Conservation (phyloP, 1,140 invertebrate genomes). For the Pantala flavescens region DNA sequence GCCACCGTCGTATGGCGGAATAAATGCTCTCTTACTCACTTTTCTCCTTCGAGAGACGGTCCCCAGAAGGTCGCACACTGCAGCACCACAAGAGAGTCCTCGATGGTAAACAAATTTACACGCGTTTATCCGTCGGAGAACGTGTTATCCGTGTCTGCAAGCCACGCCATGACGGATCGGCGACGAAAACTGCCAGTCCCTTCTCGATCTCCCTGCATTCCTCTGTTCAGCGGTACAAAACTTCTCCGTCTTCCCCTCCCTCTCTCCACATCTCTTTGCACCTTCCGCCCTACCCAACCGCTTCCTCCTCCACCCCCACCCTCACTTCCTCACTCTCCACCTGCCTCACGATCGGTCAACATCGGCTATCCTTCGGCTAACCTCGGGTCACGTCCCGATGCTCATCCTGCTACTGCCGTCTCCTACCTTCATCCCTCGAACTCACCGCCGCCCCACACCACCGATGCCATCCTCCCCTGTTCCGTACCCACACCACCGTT, state of each 20-base stretch:
- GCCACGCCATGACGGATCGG: neutral
- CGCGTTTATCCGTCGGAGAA: no score
- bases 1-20: no score
- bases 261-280: neutral
- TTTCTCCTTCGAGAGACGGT: no score
- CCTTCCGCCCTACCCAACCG: neutral
- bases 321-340: neutral
- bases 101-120: no score
- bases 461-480: neutral
- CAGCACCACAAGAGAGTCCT: no score
- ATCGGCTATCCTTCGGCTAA: neutral
- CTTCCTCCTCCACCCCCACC: neutral
- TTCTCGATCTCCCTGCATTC: neutral
- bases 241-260: neutral
- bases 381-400: constrained; percentile 1
- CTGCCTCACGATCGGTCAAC: constrained; percentile 1
- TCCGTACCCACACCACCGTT: neutral
- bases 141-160: neutral
- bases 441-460: neutral
- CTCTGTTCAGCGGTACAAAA: neutral
- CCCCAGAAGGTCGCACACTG: no score
- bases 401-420: neutral
- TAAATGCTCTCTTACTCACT: no score
- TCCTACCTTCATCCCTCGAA: neutral
- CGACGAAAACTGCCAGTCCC: neutral